phyloP scores from a whole-genome alignment of 2,797 vertebrate genomes.

The Leptoclinus maculatus region DNA sequence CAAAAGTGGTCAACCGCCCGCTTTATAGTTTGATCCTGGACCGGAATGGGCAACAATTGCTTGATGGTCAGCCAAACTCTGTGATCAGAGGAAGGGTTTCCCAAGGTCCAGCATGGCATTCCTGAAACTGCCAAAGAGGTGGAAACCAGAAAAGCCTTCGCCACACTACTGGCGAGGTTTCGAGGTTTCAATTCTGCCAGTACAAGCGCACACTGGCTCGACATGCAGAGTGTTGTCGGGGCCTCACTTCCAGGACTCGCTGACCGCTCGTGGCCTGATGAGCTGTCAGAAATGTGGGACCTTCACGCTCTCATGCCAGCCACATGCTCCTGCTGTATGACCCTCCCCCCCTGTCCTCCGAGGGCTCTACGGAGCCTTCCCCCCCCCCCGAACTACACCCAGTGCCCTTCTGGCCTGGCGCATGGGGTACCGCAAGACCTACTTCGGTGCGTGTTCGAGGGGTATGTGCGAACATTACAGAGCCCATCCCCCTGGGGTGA shows the following conservation, averaged over 20 bases:
- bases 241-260: constrained; percentile 48
- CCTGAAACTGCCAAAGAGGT: constrained; percentile 9
- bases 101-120: constrained; percentile 37
- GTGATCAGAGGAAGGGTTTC: constrained; percentile 48
- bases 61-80: constrained; percentile 41
- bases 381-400: background rate
- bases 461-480: constrained; percentile 65
- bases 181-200: constrained; percentile 7
- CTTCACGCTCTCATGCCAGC: constrained; percentile 59
- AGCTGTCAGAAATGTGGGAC: constrained; percentile 67
- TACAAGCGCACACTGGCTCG: constrained; percentile 30
- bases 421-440: constrained; percentile 62
- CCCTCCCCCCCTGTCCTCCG: constrained; percentile 47
- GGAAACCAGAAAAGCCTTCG: constrained; percentile 13
- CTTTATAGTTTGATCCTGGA: constrained; percentile 47
- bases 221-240: constrained; percentile 54
- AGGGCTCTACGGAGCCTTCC: constrained; percentile 34
- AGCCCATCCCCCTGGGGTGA: constrained; percentile 73
- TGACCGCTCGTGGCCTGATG: constrained; percentile 30
- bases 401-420: too few relatives aligned
- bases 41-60: constrained; percentile 29
- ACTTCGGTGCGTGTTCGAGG: constrained; percentile 70
- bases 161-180: constrained; percentile 13
- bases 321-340: constrained; percentile 20
- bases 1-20: constrained; percentile 53